Percentiles rank a stretch among this genome's conserved stretches.
These are phyloP conservation scores for Salpingus planirostris DNA, from an alignment of 2,888 invertebrate species.

Conservation along the genomic window DNA sequence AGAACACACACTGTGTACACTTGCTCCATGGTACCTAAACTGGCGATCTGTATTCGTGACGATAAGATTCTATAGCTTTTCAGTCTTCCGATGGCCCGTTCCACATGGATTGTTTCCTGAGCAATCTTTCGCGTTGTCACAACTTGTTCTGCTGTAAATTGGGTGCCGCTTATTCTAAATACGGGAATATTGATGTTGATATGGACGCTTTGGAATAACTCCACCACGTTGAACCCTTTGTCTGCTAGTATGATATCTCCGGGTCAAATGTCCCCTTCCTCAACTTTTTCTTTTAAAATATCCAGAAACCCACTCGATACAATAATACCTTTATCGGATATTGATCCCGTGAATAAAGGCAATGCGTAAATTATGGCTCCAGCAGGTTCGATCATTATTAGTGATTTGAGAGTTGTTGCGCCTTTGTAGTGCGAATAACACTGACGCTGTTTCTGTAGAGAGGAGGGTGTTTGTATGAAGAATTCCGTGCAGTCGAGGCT, in stretches of 20 bases:
- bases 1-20: conserved; percentile 9
- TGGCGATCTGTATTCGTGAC: conserved; percentile 4
- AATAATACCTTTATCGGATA: conserved; percentile 16
- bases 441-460: conserved; percentile 9
- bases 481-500: conserved; percentile 16
- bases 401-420: conserved; percentile 13
- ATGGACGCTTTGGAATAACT: conserved; percentile 9
- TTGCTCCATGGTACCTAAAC: conserved; percentile 8
- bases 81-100: conserved; percentile 15
- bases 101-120: conserved; percentile 16
- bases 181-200: conserved; percentile 16
- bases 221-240: conserved; percentile 17
- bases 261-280: conserved; percentile 5
- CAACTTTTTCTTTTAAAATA: conserved; percentile 7
- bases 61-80: conserved; percentile 13
- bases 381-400: conserved; percentile 15
- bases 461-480: conserved; percentile 11
- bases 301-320: conserved; percentile 9
- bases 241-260: conserved; percentile 17
- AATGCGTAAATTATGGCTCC: conserved; percentile 15
- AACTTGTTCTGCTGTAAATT: conserved; percentile 14
- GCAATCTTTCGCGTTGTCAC: conserved; percentile 11
- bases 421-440: conserved; percentile 17
- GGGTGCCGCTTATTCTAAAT: conserved; percentile 10
- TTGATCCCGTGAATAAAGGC: conserved; percentile 12